Base-by-base conservation (phyloP, 2,888 invertebrate genomes). In the Synanthedon myopaeformis region DNA sequence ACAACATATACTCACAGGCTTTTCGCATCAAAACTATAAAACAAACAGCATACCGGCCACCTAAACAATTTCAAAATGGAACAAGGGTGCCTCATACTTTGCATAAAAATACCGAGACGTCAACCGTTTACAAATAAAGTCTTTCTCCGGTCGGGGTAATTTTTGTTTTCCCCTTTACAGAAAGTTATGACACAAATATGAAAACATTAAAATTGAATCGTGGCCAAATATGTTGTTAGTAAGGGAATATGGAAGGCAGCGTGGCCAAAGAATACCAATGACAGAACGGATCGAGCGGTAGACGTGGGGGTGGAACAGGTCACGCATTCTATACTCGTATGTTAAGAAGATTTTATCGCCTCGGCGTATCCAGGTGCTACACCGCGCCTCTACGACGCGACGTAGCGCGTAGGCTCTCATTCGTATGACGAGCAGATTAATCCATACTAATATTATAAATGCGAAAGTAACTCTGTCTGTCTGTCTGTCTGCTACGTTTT, bases 71-170 rank as follows among this genome's bases (percentile, higher is more conserved):
- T 79, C 67, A 70, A 77, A 81, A 78, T 75, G 70, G 73, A 80
- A 69, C 74, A 72, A 72, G 72, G 72, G 75, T 72, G 70, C 65
- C 63, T 69, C 67, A 70, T 69, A 77, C 74, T 82, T 81, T 78
- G 76, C 79, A 85, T 81, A 78, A 79, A 81, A 82, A 83, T 82
- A 74, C 74, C 77, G 72, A 80, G 72, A 84, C 76, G 80, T 82
- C 82, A 82, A 81, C 76, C 70, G 72, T 80, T 81, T 81, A 83
- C 83, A 83, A 84, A 84, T 82, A 85, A 82, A 79, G 78, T 77
- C 69, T 76, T 79, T 71, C 69, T 70, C 67, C 67, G 65, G 72
- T 69, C 68, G 66, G 70, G 68, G 73, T 79, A 79, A 79, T 83
- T 82, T 81, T 82, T 80, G 74, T 82, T 79, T 79, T 74, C 73